Percentiles rank a stretch among this genome's conserved stretches.
phyloP scores from a whole-genome alignment of 2,888 invertebrate species.

The Eumacrocentrus americanus region DNA sequence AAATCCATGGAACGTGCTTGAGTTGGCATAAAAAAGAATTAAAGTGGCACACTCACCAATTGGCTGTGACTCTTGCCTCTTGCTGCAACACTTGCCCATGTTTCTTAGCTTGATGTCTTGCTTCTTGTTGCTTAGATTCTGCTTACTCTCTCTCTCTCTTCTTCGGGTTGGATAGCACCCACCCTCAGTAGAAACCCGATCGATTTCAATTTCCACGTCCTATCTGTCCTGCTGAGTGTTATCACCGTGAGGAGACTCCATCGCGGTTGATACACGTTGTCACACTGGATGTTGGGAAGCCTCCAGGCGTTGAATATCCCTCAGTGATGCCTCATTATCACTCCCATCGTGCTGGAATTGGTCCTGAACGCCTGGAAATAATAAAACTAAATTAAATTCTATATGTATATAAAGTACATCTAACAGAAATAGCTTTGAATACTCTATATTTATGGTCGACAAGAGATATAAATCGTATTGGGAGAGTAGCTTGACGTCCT shows the following conservation, averaged over 20 bases:
- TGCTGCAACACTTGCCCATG: conserved; percentile 90
- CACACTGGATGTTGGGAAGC: conserved; percentile 1
- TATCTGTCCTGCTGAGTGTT: conserved; percentile 35
- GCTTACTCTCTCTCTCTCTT: conserved; percentile 3
- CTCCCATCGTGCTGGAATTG: conserved; percentile 41
- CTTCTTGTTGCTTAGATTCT: conserved; percentile 3
- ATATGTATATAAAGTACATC: neutral
- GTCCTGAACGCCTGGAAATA: conserved; percentile 38
- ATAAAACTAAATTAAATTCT: conserved; percentile 14
- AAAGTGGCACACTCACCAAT: conserved; percentile 61
- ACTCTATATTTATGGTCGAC: neutral
- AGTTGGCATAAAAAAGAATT: conserved; percentile 20
- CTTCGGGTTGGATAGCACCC: conserved; percentile 1
- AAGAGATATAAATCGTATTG: neutral
- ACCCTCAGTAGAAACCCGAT: conserved; percentile 6
- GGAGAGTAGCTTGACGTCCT: neutral
- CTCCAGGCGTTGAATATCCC: neutral
- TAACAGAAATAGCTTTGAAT: neutral
- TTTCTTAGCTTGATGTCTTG: conserved; percentile 35
- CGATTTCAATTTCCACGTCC: conserved; percentile 24
- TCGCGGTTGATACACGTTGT: conserved; percentile 20
- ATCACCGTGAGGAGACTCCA: conserved; percentile 34
- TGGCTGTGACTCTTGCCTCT: conserved; percentile 77
- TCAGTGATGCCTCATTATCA: conserved; percentile 38
- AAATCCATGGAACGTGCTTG: conserved; percentile 6